phyloP scores from a whole-genome alignment of 2,113 vertebrate genomes.

The Tychaedon coryphoeus region DNA sequence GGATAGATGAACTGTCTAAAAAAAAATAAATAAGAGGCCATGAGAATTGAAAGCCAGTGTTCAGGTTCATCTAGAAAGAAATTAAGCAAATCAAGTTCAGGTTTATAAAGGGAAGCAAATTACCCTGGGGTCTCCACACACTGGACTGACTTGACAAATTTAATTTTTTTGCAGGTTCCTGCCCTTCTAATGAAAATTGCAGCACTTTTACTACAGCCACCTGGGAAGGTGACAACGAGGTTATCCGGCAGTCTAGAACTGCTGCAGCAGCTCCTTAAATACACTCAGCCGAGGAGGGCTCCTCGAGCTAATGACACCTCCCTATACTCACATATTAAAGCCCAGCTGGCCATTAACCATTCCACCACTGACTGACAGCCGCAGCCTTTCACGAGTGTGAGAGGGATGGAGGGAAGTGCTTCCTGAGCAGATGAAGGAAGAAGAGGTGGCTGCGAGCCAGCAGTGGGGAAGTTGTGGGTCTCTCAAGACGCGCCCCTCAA shows the following conservation, averaged over 20 bases:
- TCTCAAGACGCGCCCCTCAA: rapidly evolving
- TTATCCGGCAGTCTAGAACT: conserved; percentile 8
- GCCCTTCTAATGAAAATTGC: conserved; percentile 31
- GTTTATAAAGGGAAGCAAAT: conserved; percentile 54
- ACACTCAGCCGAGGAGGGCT: neutral
- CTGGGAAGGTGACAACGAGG: neutral
- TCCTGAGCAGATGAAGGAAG: neutral
- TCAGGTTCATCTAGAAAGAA: conserved; percentile 57
- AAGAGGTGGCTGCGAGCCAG: rapidly evolving
- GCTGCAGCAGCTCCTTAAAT: conserved; percentile 1
- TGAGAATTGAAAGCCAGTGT: conserved; percentile 3
- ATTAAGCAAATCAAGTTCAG: conserved; percentile 47
- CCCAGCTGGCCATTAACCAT: neutral
- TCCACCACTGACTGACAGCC: neutral
- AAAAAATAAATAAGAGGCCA: conserved; percentile 37
- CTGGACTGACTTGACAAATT: conserved; percentile 17
- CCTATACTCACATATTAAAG: neutral
- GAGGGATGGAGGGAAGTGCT: neutral
- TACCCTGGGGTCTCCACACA: neutral
- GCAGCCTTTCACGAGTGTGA: neutral
- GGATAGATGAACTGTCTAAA: neutral
- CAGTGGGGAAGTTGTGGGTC: rapidly evolving
- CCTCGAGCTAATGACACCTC: neutral
- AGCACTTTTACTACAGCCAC: neutral
- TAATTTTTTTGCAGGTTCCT: conserved; percentile 26